Percentiles rank a stretch among this genome's conserved stretches.
phyloP scores from a whole-genome alignment of 2,888 invertebrate genomes.

The Anarsia innoxiella region DNA sequence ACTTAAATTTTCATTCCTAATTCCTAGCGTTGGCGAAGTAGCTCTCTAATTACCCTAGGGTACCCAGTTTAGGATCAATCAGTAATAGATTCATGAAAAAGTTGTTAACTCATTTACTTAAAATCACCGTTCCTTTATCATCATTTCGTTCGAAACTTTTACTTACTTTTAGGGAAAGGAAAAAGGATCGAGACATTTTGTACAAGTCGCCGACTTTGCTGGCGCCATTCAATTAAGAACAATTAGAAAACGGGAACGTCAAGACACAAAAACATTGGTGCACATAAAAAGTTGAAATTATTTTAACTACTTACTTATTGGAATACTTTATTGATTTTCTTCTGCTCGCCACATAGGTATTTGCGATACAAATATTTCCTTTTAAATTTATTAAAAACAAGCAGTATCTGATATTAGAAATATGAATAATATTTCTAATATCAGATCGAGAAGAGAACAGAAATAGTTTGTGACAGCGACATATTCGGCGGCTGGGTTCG shows the following conservation, averaged over 20 bases:
- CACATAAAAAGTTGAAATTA: no score
- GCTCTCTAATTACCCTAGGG: not conserved
- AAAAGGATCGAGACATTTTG: no score
- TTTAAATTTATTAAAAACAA: not conserved
- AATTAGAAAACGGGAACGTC: slow-evolving; percentile 8
- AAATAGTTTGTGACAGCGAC: slow-evolving; percentile 25
- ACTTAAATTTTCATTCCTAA: not conserved
- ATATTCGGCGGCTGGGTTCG: slow-evolving; percentile 11
- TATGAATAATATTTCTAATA: no score
- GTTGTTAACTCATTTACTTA: slow-evolving; percentile 5
- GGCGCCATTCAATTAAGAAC: slow-evolving; percentile 6
- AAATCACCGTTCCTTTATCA: slow-evolving; percentile 3
- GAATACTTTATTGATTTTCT: no score
- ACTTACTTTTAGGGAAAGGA: no score
- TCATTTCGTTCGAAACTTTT: slow-evolving; percentile 2
- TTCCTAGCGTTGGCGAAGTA: no score
- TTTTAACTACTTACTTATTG: no score
- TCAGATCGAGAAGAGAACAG: slow-evolving; percentile 4
- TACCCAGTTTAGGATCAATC: not conserved
- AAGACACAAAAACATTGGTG: no score
- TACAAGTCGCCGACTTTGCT: no score
- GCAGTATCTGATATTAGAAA: no score
- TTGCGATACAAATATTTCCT: no score
- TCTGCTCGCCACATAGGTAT: no score
- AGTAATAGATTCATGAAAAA: not conserved